Evolutionary conservation across 2,113 vertebrate genomes (phyloP).

Genomic region (Leptodactylus fuscus): DNA sequence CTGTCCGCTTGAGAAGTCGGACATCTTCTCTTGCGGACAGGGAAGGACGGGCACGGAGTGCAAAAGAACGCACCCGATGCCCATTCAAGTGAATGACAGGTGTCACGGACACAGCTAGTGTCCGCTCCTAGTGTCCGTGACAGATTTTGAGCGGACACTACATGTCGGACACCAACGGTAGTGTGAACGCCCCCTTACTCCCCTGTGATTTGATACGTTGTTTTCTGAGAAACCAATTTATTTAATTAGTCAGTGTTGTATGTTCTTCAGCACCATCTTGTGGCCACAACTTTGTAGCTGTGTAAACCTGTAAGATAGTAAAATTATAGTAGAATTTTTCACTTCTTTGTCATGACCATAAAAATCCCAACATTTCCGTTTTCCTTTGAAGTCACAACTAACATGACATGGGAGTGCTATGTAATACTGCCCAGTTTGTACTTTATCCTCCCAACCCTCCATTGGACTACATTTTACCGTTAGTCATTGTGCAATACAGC

Average conservation of each 20-base stretch:
- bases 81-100: too few relatives aligned
- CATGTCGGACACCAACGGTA: too few relatives aligned
- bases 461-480: not conserved
- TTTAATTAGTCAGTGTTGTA: not conserved
- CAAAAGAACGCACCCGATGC: too few relatives aligned
- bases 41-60: too few relatives aligned
- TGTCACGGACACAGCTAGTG: too few relatives aligned
- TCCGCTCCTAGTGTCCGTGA: too few relatives aligned
- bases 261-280: conserved; percentile 20
- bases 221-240: too few relatives aligned
- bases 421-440: not conserved
- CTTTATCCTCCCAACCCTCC: not conserved
- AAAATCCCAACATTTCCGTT: not conserved
- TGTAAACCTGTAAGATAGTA: not conserved
- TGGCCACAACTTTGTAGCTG: not conserved
- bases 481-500: not conserved
- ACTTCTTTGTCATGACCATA: not conserved
- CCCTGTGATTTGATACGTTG: too few relatives aligned
- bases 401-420: not conserved
- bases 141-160: too few relatives aligned
- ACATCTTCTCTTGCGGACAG: too few relatives aligned
- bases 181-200: too few relatives aligned
- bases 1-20: too few relatives aligned
- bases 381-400: not conserved
- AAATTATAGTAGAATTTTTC: not conserved